Conservation (phyloP, 2,113 vertebrate species). For the Deroptyus accipitrinus region DNA sequence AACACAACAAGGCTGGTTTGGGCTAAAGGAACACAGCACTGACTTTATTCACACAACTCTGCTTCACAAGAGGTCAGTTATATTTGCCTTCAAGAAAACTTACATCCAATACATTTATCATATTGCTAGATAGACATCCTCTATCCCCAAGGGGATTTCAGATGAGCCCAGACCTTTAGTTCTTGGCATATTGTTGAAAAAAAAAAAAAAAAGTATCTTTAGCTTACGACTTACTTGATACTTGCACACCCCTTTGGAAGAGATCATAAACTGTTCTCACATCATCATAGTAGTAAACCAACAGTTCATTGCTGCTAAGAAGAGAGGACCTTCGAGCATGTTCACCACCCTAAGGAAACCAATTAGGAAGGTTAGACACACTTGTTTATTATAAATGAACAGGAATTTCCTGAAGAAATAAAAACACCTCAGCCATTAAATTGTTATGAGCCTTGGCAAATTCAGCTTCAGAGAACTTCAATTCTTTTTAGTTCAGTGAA, state of each 20-base stretch:
- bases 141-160: neutral
- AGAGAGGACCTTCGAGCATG: slow-evolving; percentile 81
- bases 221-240: slow-evolving; percentile 85
- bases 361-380: neutral
- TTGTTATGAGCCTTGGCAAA: neutral
- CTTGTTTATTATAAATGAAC: neutral
- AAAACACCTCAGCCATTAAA: neutral
- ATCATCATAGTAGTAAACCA: slow-evolving; percentile 83
- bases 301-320: slow-evolving; percentile 69
- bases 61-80: neutral
- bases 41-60: neutral
- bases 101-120: neutral
- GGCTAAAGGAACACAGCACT: neutral
- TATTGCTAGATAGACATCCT: neutral
- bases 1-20: neutral
- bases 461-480: neutral
- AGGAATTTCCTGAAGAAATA: neutral
- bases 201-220: neutral
- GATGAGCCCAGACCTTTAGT: neutral
- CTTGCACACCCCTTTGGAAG: slow-evolving; percentile 84
- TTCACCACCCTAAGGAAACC: slow-evolving; percentile 75
- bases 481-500: neutral
- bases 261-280: slow-evolving; percentile 85
- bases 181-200: neutral
- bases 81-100: neutral